These are phyloP conservation scores for Nomada goodeniana DNA, from an alignment of 2,888 invertebrate genomes.

Conservation along the genomic window DNA sequence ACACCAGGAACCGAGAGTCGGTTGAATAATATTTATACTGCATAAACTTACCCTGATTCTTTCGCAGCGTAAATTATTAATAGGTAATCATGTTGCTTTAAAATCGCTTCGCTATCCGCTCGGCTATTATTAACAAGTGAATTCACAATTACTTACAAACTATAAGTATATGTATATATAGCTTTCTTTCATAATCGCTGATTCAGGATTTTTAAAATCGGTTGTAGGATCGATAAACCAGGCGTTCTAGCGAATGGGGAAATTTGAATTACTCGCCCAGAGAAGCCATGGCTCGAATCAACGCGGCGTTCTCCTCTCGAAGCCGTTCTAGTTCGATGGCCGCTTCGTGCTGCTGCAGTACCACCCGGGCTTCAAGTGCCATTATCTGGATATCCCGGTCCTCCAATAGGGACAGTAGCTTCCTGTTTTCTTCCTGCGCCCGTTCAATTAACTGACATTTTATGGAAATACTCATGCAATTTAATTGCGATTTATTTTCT, in stretches of 20 bases:
- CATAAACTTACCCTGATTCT: slow-evolving; percentile 54
- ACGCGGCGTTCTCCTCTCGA: slow-evolving; percentile 81
- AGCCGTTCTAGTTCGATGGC: slow-evolving; percentile 80
- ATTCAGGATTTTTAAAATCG: slow-evolving; percentile 41
- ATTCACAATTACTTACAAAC: slow-evolving; percentile 59
- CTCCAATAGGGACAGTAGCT: slow-evolving; percentile 81
- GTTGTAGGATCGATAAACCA: slow-evolving; percentile 40
- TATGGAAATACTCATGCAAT: neutral
- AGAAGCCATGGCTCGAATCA: slow-evolving; percentile 82
- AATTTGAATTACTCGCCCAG: slow-evolving; percentile 77
- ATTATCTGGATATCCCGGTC: slow-evolving; percentile 83
- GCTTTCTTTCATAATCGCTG: slow-evolving; percentile 12
- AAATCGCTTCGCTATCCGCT: slow-evolving; percentile 40
- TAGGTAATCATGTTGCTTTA: slow-evolving; percentile 23
- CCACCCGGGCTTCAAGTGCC: slow-evolving; percentile 80
- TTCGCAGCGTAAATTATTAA: slow-evolving; percentile 30
- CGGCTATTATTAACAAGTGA: slow-evolving; percentile 60
- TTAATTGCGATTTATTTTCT: neutral
- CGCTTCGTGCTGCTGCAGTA: slow-evolving; percentile 81
- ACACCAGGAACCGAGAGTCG: slow-evolving; percentile 25
- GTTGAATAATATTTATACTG: slow-evolving; percentile 25
- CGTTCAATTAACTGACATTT: slow-evolving; percentile 80
- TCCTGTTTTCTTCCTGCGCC: slow-evolving; percentile 83
- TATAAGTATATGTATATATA: slow-evolving; percentile 48
- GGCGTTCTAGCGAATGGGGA: slow-evolving; percentile 6